Conservation (phyloP, 2,113 vertebrate species). For the Hippocampus mohnikei region DNA sequence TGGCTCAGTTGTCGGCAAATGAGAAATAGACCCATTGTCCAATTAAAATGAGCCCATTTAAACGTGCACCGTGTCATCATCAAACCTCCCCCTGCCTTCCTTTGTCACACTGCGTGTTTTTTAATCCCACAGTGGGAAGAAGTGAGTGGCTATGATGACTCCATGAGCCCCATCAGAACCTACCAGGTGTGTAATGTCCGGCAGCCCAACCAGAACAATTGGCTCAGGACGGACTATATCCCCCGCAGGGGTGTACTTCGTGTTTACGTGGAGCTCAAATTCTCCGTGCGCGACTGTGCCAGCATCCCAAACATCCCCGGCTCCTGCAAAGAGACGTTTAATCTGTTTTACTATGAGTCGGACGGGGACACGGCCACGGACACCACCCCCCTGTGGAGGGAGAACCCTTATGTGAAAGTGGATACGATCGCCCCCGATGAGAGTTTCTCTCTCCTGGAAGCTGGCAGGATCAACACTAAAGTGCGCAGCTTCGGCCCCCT, state of each 20-base stretch:
- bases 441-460: constrained; percentile 91
- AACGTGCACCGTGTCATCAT: constrained; percentile 2
- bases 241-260: constrained; percentile 86
- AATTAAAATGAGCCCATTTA: constrained; percentile 12
- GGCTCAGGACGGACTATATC: constrained; percentile 94
- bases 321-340: constrained; percentile 99
- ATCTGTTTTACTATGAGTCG: constrained; percentile 96
- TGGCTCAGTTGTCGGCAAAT: constrained; percentile 11
- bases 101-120: constrained; percentile 20
- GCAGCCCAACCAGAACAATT: constrained; percentile 95
- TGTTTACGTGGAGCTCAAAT: constrained; percentile 96
- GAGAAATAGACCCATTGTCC: background rate
- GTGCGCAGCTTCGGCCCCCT: constrained; percentile 96
- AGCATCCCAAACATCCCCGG: constrained; percentile 98
- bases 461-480: constrained; percentile 93
- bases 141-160: constrained; percentile 95
- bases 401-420: constrained; percentile 98
- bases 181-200: constrained; percentile 97
- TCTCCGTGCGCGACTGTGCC: constrained; percentile 94
- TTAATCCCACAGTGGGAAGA: constrained; percentile 88
- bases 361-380: constrained; percentile 88
- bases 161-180: constrained; percentile 97
- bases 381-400: constrained; percentile 91
- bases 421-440: constrained; percentile 96
- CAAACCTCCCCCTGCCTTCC: background rate